Conservation (phyloP, 2,113 vertebrate species). For the Lathamus discolor region DNA sequence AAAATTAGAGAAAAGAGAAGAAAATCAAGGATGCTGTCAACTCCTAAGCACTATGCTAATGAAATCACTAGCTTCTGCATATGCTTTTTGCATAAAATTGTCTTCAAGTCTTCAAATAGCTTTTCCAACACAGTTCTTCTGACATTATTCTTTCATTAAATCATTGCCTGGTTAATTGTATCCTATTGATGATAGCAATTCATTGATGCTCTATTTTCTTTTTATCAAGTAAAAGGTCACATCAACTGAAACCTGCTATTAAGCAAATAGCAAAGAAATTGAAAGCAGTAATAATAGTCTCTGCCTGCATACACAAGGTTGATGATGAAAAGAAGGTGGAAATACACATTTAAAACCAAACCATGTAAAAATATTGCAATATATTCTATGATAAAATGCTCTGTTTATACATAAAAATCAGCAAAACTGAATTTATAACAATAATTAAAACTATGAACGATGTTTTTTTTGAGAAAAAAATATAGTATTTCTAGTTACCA, state of each 20-base stretch:
- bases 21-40: conserved; percentile 55
- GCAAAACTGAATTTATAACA: neutral
- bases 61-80: conserved; percentile 50
- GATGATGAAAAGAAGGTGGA: conserved; percentile 29
- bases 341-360: conserved; percentile 25
- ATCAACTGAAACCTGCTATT: conserved; percentile 61
- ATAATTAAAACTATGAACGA: neutral
- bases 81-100: conserved; percentile 58
- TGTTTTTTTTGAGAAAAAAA: neutral
- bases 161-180: conserved; percentile 65
- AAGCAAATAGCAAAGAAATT: conserved; percentile 68
- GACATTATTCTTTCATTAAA: conserved; percentile 71
- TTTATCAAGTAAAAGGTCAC: conserved; percentile 67
- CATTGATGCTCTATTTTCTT: conserved; percentile 62
- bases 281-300: conserved; percentile 53
- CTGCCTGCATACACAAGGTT: neutral
- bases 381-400: neutral
- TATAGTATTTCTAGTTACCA: neutral
- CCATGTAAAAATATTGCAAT: conserved; percentile 23
- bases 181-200: conserved; percentile 60
- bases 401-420: neutral
- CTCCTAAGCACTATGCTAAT: conserved; percentile 61
- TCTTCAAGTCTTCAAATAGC: conserved; percentile 65
- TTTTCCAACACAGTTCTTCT: conserved; percentile 48
- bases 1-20: conserved; percentile 64